Percentiles rank a stretch among this genome's conserved stretches.
Evolutionary conservation across 1,140 invertebrate species (phyloP).

Genomic region (Drosophila grimshawi): DNA sequence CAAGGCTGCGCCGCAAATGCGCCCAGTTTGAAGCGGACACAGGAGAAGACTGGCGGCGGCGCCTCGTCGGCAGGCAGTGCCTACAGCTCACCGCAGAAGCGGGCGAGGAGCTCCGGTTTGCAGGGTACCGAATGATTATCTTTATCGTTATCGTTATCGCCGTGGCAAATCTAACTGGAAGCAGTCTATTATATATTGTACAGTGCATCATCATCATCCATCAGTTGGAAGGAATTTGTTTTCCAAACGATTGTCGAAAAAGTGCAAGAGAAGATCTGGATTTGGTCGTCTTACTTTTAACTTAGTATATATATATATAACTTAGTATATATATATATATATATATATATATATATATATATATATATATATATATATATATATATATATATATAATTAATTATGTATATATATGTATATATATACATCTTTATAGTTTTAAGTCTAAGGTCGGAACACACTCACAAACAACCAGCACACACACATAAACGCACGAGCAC

Average conservation of each 20-base stretch:
- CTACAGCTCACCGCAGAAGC: conserved; percentile 60
- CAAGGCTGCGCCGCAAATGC: conserved; percentile 40
- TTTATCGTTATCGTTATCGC: not conserved
- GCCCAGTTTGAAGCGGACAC: conserved; percentile 51
- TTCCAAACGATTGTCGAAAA: too few species aligned
- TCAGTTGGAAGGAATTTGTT: too few species aligned
- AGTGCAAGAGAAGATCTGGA: too few species aligned
- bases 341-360: too few species aligned
- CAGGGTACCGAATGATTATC: conserved; percentile 49
- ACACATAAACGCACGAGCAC: too few species aligned
- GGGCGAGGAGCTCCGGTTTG: conserved; percentile 51
- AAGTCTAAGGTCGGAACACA: conserved; percentile 27
- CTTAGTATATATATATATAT: conserved; percentile 14
- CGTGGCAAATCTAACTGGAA: not conserved
- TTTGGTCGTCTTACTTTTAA: not conserved
- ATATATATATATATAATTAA: too few species aligned
- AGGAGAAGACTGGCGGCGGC: conserved; percentile 45
- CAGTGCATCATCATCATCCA: not conserved
- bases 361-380: too few species aligned
- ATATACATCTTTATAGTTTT: conserved; percentile 11
- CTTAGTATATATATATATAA: not conserved
- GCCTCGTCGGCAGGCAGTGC: conserved; percentile 19
- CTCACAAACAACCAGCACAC: not conserved
- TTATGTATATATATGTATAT: conserved; percentile 7
- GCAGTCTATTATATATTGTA: conserved; percentile 12